Evolutionary conservation across 2,797 vertebrate genomes (phyloP), one percentile per base, ranked within the genome.

Genomic region (Atherinosoma microstoma): DNA sequence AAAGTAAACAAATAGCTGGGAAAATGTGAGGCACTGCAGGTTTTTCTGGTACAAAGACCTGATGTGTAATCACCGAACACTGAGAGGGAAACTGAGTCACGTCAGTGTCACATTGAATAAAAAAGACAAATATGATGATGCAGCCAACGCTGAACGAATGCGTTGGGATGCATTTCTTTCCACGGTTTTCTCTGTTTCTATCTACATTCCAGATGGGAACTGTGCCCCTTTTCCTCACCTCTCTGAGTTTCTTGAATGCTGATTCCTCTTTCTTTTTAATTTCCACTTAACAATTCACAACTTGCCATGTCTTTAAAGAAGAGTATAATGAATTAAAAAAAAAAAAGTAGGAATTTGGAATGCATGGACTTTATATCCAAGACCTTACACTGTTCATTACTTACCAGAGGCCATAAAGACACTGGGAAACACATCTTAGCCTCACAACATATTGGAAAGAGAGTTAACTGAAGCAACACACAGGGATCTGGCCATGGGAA

Each of bases 351-450:
- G 77, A 87, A 86, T 90, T 92, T 80, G 80, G 89, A 93, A 91
- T 93, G 94, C 92, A 93, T 94, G 93, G 93, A 94, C 91, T 93
- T 94, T 93, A 94, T 94, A 94, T 94, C 91, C 92, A 97, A 97
- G 97, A 99, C 97, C 97, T 97, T 95, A 96, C 97, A 98, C 97
- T 99, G 97, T 98, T 98, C 95, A 75, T 91, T 89, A 92, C 85
- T 91, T 91, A 94, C 93, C 92, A 83, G 95, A 97, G 95, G 96
- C 96, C 96, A 96, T 96, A 96, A 77, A 95, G 94, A 97, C 94
- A 94, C 92, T 94, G 87, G 86, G 68, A 86, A 86, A 84, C 77
- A 76, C 68, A 86, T 70, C 65, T 79, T 70, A 59, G 64, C 59
- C 60, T 91, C 90, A 82, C 59, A 2, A 76, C 64, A 62, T 68